Percentiles rank a stretch among this genome's conserved stretches.
phyloP scores from a whole-genome alignment of 2,888 invertebrate genomes.

The Galerucella nymphaeae region DNA sequence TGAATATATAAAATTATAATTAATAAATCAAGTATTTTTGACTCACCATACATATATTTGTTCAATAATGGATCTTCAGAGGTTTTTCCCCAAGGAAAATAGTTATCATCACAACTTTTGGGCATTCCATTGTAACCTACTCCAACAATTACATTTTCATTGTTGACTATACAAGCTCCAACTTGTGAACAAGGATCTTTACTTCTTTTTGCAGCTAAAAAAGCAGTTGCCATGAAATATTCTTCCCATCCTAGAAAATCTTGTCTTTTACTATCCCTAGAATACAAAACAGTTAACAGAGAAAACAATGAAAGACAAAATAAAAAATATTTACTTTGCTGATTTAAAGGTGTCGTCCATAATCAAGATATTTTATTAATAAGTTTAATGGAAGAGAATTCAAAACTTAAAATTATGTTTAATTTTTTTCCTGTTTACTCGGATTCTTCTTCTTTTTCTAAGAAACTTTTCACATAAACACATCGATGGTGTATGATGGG shows the following conservation, averaged over 20 bases:
- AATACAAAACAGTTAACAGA: constrained; percentile 12
- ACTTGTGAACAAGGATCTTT: constrained; percentile 96
- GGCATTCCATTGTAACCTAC: constrained; percentile 99
- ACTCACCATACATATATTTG: constrained; percentile 87
- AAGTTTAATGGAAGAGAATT: too few species aligned
- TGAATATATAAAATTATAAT: neutral
- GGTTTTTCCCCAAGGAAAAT: constrained; percentile 88
- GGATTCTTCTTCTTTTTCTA: too few species aligned
- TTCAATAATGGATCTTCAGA: constrained; percentile 72
- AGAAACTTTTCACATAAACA: too few species aligned
- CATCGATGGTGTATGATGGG: too few species aligned
- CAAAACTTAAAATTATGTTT: too few species aligned
- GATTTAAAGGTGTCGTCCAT: neutral
- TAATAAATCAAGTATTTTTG: too few species aligned
- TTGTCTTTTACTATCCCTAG: constrained; percentile 66
- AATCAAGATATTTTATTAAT: neutral
- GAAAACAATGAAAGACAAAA: neutral
- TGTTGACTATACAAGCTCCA: constrained; percentile 93
- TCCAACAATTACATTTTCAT: constrained; percentile 88
- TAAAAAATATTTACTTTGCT: neutral
- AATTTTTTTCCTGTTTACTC: too few species aligned
- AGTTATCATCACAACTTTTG: constrained; percentile 85
- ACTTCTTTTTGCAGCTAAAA: constrained; percentile 90
- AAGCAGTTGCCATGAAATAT: constrained; percentile 95
- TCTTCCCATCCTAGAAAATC: constrained; percentile 89